phyloP scores from a whole-genome alignment of 1,140 invertebrate species.

The Saxidomus purpurata region DNA sequence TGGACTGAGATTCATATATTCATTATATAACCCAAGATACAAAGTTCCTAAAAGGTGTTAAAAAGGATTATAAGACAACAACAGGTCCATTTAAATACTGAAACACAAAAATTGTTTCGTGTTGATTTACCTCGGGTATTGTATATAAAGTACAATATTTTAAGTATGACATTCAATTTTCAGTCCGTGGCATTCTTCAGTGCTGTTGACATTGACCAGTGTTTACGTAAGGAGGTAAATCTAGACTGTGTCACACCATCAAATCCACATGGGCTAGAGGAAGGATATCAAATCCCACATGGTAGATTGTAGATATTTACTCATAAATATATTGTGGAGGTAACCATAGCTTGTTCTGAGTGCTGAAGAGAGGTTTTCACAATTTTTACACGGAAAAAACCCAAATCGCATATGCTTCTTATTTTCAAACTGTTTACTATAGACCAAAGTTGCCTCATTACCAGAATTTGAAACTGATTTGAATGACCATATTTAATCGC shows the following conservation, averaged over 20 bases:
- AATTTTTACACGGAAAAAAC: not conserved
- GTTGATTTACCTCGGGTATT: not conserved
- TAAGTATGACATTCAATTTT: slow-evolving; percentile 87
- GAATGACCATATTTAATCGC: too few species aligned
- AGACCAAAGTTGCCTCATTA: too few species aligned
- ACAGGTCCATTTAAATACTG: not conserved
- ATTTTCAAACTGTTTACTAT: too few species aligned
- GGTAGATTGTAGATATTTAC: slow-evolving; percentile 86
- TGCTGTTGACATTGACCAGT: slow-evolving; percentile 97
- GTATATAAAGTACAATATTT: not conserved
- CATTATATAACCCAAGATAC: too few species aligned
- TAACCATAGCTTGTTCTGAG: not conserved
- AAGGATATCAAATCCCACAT: slow-evolving; percentile 93
- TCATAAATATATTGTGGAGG: not conserved
- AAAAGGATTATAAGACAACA: too few species aligned
- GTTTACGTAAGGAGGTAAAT: slow-evolving; percentile 96
- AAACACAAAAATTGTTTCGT: not conserved
- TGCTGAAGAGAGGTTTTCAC: not conserved
- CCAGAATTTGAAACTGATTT: too few species aligned
- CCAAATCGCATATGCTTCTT: not conserved
- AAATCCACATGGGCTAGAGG: slow-evolving; percentile 96
- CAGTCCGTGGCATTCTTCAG: slow-evolving; percentile 98
- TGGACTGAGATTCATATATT: too few species aligned
- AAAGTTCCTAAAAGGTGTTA: too few species aligned
- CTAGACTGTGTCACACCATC: slow-evolving; percentile 96